Evolutionary conservation across 1,140 invertebrate species (phyloP).

Genomic region (Orchestia grillus): DNA sequence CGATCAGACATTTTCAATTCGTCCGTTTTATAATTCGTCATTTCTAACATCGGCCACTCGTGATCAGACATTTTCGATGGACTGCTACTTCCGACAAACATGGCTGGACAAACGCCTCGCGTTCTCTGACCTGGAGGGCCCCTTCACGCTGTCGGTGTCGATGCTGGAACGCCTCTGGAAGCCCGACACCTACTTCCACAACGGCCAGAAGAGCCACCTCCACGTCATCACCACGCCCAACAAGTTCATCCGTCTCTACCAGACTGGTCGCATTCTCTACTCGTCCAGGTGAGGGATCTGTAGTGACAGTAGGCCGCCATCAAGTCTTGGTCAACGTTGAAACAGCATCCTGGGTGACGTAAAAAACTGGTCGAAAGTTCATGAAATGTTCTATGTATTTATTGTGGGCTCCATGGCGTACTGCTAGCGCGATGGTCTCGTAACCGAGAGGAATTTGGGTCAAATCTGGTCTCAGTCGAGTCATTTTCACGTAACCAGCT

Average conservation of each 20-base stretch:
- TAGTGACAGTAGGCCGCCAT: background rate
- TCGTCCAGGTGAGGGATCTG: conserved; percentile 84
- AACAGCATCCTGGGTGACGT: too few relatives aligned
- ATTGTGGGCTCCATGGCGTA: background rate
- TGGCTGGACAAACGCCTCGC: conserved; percentile 87
- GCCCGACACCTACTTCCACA: conserved; percentile 94
- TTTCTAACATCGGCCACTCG: too few relatives aligned
- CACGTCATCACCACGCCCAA: conserved; percentile 97
- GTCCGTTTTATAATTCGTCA: too few relatives aligned
- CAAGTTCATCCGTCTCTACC: conserved; percentile 88
- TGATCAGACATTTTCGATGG: conserved; percentile 92
- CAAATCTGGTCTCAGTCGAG: background rate
- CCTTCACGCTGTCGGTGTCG: conserved; percentile 88
- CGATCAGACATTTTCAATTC: background rate
- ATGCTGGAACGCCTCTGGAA: conserved; percentile 95
- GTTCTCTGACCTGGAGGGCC: conserved; percentile 79
- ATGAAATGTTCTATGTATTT: background rate
- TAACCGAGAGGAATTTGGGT: background rate
- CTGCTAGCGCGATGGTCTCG: background rate
- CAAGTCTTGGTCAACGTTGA: background rate
- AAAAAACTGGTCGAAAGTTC: too few relatives aligned
- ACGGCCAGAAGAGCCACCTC: conserved; percentile 91
- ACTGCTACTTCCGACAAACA: conserved; percentile 94
- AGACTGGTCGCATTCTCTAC: conserved; percentile 92
- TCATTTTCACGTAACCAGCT: too few relatives aligned